Conservation (phyloP, 37 sponge, comb jelly and placozoan genomes). For the Diacarnus erythraeanus region DNA sequence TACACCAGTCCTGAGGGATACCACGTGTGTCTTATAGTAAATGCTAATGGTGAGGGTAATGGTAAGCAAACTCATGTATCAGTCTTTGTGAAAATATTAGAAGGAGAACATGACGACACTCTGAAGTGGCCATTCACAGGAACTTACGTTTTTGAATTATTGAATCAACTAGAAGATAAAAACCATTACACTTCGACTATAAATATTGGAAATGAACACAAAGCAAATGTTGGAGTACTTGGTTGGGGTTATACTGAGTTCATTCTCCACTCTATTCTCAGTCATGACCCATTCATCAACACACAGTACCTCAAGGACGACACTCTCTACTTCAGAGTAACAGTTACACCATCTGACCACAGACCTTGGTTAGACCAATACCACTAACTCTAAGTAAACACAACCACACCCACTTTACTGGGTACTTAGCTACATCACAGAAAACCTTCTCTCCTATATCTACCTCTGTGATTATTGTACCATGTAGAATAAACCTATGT, state of each 20-base stretch:
- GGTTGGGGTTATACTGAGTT: background rate
- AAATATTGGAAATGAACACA: background rate
- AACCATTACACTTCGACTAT: background rate
- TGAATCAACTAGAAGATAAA: background rate
- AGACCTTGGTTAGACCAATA: no score
- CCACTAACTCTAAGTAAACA: no score
- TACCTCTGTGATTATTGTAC: no score
- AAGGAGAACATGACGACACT: background rate
- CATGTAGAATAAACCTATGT: no score
- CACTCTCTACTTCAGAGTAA: background rate
- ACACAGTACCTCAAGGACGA: slow-evolving; percentile 18
- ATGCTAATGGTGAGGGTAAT: slow-evolving; percentile 24
- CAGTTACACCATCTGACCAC: no score
- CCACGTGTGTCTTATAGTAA: slow-evolving; percentile 28
- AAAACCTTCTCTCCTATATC: no score
- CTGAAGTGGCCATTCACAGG: background rate
- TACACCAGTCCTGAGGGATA: slow-evolving; percentile 27
- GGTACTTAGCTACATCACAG: no score
- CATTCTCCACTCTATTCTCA: slow-evolving; percentile 1
- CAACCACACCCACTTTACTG: no score
- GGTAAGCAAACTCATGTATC: slow-evolving; percentile 12
- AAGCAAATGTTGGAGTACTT: no score
- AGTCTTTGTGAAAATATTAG: background rate
- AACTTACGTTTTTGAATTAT: background rate
- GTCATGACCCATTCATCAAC: background rate